Conservation (phyloP, 1,140 invertebrate genomes). For the Sitodiplosis mosellana region DNA sequence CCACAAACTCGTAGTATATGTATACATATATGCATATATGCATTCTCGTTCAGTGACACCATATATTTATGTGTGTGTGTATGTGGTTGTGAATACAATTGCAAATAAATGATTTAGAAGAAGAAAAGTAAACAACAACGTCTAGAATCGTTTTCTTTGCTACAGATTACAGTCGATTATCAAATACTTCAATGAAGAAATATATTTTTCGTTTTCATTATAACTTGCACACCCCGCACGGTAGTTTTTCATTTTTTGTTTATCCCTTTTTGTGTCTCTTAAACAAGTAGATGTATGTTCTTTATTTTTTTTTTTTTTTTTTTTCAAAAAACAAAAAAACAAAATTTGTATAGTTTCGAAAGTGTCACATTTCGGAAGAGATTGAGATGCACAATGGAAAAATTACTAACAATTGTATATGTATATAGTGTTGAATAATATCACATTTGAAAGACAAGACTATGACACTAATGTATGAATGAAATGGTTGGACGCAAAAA, state of each 20-base stretch:
- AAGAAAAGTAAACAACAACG: too few relatives aligned
- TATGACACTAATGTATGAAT: background rate
- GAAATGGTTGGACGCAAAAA: too few relatives aligned
- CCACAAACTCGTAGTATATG: background rate
- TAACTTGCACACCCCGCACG: background rate
- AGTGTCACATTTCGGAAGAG: too few relatives aligned
- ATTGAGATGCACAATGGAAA: too few relatives aligned
- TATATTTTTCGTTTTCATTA: too few relatives aligned
- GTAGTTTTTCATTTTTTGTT: background rate
- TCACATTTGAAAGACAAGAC: background rate
- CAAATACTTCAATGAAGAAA: too few relatives aligned
- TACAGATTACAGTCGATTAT: too few relatives aligned
- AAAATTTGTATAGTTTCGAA: background rate
- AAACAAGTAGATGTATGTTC: background rate
- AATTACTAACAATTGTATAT: background rate
- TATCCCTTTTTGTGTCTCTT: background rate
- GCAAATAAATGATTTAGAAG: too few relatives aligned
- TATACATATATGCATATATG: background rate
- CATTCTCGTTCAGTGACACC: too few relatives aligned
- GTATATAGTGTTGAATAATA: background rate
- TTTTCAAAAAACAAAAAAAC: background rate
- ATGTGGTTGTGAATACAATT: too few relatives aligned
- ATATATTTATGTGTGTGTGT: too few relatives aligned
- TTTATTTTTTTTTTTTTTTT: background rate
- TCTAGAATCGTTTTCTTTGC: too few relatives aligned